Percentiles rank a stretch among this genome's conserved stretches.
Evolutionary conservation across 2,888 invertebrate species (phyloP).

Genomic region (Idaea dimidiata): DNA sequence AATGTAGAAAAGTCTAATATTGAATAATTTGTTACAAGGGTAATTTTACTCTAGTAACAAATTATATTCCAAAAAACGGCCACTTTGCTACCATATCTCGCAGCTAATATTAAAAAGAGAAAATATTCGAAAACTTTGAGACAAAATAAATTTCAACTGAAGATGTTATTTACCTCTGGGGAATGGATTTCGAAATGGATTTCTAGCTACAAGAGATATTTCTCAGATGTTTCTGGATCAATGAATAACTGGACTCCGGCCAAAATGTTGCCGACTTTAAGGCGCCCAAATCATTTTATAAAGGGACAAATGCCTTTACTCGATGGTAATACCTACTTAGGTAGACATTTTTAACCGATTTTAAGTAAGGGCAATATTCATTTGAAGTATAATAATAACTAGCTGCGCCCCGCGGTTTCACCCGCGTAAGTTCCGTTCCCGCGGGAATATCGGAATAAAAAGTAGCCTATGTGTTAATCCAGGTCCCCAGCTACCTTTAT

Average conservation of each 20-base stretch:
- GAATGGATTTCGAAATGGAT: neutral
- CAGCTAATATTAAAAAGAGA: neutral
- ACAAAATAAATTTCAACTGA: neutral
- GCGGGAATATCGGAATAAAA: no score
- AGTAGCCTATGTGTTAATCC: no score
- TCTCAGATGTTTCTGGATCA: neutral
- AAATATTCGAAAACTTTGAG: neutral
- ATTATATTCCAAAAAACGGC: neutral
- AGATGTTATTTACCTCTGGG: neutral
- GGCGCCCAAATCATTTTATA: neutral
- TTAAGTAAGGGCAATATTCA: neutral
- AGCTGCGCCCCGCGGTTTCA: no score
- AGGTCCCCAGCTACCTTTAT: no score
- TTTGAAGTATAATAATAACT: no score
- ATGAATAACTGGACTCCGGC: neutral
- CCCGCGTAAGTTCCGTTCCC: no score
- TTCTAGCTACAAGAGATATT: neutral
- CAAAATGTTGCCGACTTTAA: neutral
- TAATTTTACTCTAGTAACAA: no score
- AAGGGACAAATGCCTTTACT: neutral
- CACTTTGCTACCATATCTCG: neutral
- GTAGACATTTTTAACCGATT: neutral
- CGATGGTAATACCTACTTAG: neutral
- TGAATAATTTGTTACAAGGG: no score
- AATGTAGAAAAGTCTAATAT: no score